These are phyloP conservation scores for Eupithecia abbreviata DNA, from an alignment of 2,888 invertebrate genomes.

Conservation along the genomic window DNA sequence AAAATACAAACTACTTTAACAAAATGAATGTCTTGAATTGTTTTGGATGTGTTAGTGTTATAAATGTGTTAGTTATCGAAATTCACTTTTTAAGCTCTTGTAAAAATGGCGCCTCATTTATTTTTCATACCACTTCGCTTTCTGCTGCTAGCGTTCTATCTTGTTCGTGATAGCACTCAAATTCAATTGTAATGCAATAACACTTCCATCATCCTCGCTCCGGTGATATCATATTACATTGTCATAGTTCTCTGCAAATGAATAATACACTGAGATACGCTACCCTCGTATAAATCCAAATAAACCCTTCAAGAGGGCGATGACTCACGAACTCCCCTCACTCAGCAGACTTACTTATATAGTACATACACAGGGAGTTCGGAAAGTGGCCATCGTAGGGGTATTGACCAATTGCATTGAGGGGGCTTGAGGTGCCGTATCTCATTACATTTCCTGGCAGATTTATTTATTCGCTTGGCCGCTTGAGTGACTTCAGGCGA, in stretches of 20 bases:
- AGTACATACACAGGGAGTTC: not conserved
- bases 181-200: slow-evolving; percentile 16
- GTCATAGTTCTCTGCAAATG: slow-evolving; percentile 31
- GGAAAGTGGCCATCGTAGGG: slow-evolving; percentile 2
- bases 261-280: slow-evolving; percentile 38
- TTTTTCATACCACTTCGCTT: not conserved
- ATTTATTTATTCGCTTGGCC: not conserved
- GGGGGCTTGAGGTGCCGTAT: slow-evolving; percentile 10
- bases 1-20: not conserved
- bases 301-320: slow-evolving; percentile 40
- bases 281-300: slow-evolving; percentile 52
- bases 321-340: slow-evolving; percentile 22
- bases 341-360: not conserved
- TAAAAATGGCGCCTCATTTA: not conserved
- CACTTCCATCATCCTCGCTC: slow-evolving; percentile 14
- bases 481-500: not conserved
- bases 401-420: slow-evolving; percentile 10
- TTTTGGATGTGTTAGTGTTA: not conserved
- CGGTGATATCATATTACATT: slow-evolving; percentile 25
- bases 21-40: not conserved
- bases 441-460: not conserved
- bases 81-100: not conserved
- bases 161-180: not conserved
- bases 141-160: not conserved
- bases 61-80: not conserved